Evolutionary conservation across 2,113 vertebrate species (phyloP), one percentile per base, ranked within the genome.

Genomic region (Vombatus ursinus): DNA sequence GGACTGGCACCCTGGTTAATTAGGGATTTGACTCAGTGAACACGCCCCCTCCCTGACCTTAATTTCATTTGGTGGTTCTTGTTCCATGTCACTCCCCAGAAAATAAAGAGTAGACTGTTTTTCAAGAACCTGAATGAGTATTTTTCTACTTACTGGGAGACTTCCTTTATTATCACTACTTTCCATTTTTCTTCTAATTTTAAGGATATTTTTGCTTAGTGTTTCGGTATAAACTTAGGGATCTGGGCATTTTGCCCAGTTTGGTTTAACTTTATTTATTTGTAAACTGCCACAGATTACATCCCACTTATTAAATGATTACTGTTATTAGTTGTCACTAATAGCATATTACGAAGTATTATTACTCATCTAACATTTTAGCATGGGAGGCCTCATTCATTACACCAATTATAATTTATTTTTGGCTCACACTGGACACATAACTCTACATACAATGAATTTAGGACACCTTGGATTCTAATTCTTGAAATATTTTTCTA

Each of bases 251-350:
- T 92, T 93, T 94, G 96, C 97, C 97, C 94, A 92, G 94, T 52
- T 96, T 94, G 68, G 93, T 90, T 97, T 96, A 98, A 97, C 96
- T 96, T 84, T 98, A 94, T 97, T 97, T 97, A 94, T 95, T 95
- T 93, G 94, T 94, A 52, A 94, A 96, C 50, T 96, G 91, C 51
- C 92, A 93, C 94, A 94, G 94, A 95, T 93, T 92, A 50, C 77
- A 91, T 93, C 95, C 50, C 12, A 91, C 91, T 96, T 96, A 97
- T 97, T 97, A 97, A 96, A 94, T 97, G 53, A 97, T 97, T 96
- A 97, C 96, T 96, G 68, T 97, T 98, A 97, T 98, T 97, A 96
- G 93, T 77, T 90, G 28, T 92, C 93, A 26, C 91, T 97, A 97
- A 97, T 96, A 92, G 94, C 96, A 93, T 25, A 52, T 89, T 25